phyloP scores from a whole-genome alignment of 2,797 vertebrate species.

The Coccyzus lansbergi region DNA sequence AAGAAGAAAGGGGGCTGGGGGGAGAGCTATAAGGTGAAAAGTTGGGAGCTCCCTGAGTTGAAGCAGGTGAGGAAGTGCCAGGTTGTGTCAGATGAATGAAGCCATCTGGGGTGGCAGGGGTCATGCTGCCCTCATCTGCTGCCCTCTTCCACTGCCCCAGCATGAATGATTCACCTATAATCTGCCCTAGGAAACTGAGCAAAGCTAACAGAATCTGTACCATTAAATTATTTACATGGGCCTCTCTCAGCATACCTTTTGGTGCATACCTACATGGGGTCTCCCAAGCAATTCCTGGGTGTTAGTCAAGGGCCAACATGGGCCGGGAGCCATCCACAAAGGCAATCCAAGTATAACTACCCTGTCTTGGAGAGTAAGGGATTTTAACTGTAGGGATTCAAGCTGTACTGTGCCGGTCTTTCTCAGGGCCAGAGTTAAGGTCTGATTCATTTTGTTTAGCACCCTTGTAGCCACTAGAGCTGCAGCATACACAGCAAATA shows the following conservation, averaged over 20 bases:
- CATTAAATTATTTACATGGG: background rate
- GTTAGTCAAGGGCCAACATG: background rate
- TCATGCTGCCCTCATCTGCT: background rate
- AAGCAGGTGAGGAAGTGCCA: background rate
- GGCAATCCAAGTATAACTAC: background rate
- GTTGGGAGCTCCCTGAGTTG: background rate
- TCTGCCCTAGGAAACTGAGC: background rate
- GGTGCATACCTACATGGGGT: background rate
- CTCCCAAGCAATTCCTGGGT: background rate
- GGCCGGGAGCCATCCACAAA: background rate
- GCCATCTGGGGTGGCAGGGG: background rate
- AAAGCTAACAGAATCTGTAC: background rate
- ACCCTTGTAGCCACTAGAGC: background rate
- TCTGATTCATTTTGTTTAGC: background rate
- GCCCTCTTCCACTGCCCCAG: fast-evolving
- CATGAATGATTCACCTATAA: background rate
- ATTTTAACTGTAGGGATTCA: background rate
- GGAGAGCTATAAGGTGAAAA: background rate
- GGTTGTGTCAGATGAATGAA: fast-evolving
- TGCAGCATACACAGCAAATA: background rate
- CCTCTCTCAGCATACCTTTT: background rate
- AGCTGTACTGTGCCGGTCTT: background rate
- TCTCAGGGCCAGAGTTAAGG: background rate
- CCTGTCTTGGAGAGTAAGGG: background rate
- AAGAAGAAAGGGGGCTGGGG: background rate